Conservation (phyloP, 23 tunicate species). For the Trididemnum nubilum region DNA sequence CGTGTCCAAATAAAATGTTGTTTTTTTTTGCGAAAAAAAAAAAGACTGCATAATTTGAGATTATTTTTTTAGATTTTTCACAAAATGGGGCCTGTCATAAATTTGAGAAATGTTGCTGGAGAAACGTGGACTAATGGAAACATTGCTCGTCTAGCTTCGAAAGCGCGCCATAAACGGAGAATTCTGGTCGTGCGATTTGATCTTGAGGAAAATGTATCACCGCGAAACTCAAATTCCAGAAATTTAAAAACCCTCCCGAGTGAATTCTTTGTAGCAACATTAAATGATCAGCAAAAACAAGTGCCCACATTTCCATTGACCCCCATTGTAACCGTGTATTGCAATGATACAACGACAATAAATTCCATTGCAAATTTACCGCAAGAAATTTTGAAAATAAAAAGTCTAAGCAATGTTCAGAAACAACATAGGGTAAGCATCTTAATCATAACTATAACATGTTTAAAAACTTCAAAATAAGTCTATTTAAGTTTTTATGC, state of each 20-base stretch:
- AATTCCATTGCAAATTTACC: no score
- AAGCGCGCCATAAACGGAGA: conserved; percentile 34
- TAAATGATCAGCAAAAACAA: conserved; percentile 29
- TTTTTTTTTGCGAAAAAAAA: no score
- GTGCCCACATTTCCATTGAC: not conserved
- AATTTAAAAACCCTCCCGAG: conserved; percentile 36
- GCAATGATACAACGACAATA: conserved; percentile 49
- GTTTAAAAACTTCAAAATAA: no score
- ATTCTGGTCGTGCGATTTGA: conserved; percentile 61
- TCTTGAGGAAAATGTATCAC: not conserved
- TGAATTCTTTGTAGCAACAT: conserved; percentile 20
- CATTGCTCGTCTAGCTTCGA: conserved; percentile 12
- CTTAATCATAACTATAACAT: no score
- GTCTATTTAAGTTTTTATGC: no score
- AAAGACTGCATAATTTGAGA: no score
- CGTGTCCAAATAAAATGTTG: no score
- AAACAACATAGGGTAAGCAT: no score
- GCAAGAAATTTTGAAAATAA: no score
- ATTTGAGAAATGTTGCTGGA: not conserved
- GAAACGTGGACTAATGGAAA: conserved; percentile 40
- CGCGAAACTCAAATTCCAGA: no score
- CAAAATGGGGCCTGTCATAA: conserved; percentile 32
- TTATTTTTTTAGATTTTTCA: conserved; percentile 37
- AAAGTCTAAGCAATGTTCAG: no score
- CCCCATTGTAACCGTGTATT: conserved; percentile 44